Base-by-base conservation (phyloP, 2,113 vertebrate species). In the Astatoreochromis straeleni region DNA sequence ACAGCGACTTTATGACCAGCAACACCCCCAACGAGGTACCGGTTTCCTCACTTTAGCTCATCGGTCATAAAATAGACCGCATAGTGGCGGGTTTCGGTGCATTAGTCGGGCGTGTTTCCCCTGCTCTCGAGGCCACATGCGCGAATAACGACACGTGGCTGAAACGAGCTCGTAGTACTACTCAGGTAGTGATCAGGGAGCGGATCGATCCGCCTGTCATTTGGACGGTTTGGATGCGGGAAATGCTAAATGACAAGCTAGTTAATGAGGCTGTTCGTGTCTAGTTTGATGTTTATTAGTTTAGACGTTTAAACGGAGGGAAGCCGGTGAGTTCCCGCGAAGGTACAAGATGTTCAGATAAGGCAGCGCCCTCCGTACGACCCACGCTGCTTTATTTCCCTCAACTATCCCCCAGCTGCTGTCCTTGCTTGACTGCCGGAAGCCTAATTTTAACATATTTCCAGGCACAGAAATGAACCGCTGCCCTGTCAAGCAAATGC, bases 141-240 rank as follows among this genome's bases (percentile, higher is more conserved):
- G 24, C 29, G 65, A 70, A 31, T 60, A 19, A 53, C 88, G 88
- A 95, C 94, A 95, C 94, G 93, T 95, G 94, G 93, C 94, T 90
- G 7, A 12, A 40, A 14, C 21, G 9, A 42, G 81, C 40, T 55
- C 14, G 80, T 84, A 83, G 31, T 91, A 87, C 65, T 47, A 83
- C 70, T 5, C 55, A 29, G 60, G n/a, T 19, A n/a, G 80, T 4
- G 78, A 54, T 9, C 85, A n/a, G 60, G 47, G 88, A 51, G 29
- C 47, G 7, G 38, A 14, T 42, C 57, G 3, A 40, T 26, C 29
- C 16, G 6, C 7, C 16, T 11, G 19, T 9, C 5, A 3, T 31
- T 57, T 65, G 21, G 58, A 6, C 10, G 29, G 2, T 5, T 21
- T 24, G 16, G 57, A 35, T 9, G 21, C 35, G 3, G 47, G 13